Base-by-base conservation (phyloP, 2,797 vertebrate species). In the Ceyx erithaca region DNA sequence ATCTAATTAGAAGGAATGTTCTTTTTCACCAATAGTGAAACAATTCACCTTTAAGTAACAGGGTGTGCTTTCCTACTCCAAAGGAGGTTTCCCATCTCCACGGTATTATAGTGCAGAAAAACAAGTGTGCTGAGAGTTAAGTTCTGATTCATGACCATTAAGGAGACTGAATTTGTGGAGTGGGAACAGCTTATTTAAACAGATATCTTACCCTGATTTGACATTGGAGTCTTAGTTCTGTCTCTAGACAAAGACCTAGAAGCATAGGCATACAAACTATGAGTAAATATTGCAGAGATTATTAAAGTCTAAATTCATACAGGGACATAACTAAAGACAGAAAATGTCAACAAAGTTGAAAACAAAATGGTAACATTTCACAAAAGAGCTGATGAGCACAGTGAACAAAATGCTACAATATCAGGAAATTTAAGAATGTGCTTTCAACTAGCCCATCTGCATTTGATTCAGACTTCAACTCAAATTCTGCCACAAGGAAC, bases 201-300 rank as follows among this genome's bases (percentile, higher is more conserved):
- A 17, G 70, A 45, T 75, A 80, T 70, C 83, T 90, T 85, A 91
- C 72, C 84, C 92, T 85, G 80, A 59, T 83, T 59, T 48, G 64
- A 82, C 80, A 69, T 25, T 8, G 15, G 63, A 81, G 66, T 73
- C 82, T 89, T 94, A 92, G 61, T 89, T 93, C 41, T 89, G 85
- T 79, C 55, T 94, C 92, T 92, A 93, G 83, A 94, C 87, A 91
- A 93, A 52, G 57, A 78, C 94, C 94, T 97, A 95, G 77, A 96
- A 96, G 94, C 89, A 94, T 91, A 86, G 68, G 88, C 69, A 89
- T 26, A 68, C 43, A 94, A 89, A 80, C 78, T 63, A 87, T 18
- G 7, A 59, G 77, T 82, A 77, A 85, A 64, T 75, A 76, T 28
- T 77, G 92, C 48, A 82, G 68, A 75, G 63, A 37, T 86, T 41